These are phyloP conservation scores for Platichthys flesus DNA, from an alignment of 2,113 vertebrate species.

Conservation along the genomic window DNA sequence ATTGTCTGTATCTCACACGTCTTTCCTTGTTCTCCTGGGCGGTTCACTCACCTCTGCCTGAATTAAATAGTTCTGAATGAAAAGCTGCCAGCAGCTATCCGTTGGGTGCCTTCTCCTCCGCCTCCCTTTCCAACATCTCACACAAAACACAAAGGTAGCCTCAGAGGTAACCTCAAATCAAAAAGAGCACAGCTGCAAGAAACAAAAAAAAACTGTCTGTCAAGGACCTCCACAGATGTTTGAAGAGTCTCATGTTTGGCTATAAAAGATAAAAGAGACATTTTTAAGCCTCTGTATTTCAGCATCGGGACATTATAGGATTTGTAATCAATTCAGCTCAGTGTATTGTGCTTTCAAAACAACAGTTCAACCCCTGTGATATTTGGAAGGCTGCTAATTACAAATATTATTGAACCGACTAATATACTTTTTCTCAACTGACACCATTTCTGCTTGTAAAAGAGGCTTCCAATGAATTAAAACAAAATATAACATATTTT, in stretches of 20 bases:
- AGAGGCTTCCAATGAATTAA: no score
- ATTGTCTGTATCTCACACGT: conserved; percentile 34
- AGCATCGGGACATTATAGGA: neutral
- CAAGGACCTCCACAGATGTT: conserved; percentile 43
- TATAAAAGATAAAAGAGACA: neutral
- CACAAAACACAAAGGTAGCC: conserved; percentile 42
- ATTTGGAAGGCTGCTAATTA: neutral
- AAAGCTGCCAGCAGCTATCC: conserved; percentile 62
- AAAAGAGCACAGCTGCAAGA: conserved; percentile 17
- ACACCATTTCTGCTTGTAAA: no score
- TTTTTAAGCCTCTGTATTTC: neutral
- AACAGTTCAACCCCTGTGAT: neutral
- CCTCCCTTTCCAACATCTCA: conserved; percentile 25
- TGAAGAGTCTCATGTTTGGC: neutral
- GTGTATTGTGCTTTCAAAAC: conserved; percentile 2
- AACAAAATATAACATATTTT: no score
- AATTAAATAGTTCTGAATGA: conserved; percentile 70
- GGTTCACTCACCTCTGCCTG: conserved; percentile 58
- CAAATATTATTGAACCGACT: neutral
- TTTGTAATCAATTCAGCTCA: neutral
- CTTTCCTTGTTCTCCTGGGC: conserved; percentile 46
- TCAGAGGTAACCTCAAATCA: conserved; percentile 28
- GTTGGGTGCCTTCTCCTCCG: conserved; percentile 27
- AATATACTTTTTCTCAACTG: neutral
- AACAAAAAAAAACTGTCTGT: conserved; percentile 24